Evolutionary conservation across 2,888 invertebrate species (phyloP), one percentile per base, ranked within the genome.

Genomic region (Criorhina ranunculi): DNA sequence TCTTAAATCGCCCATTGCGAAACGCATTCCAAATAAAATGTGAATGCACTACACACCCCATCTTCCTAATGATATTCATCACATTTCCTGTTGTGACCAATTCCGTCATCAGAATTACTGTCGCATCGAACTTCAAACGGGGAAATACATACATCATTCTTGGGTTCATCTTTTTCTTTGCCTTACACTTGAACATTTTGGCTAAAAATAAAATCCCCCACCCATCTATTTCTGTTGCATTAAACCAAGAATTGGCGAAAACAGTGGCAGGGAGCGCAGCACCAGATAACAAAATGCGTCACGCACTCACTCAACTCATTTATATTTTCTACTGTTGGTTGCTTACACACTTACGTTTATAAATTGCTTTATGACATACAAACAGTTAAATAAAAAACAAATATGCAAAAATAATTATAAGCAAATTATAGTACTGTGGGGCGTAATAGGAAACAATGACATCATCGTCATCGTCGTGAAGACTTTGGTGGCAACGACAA

Each of bases 381-480:
- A 60, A 67, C 44, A 55, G 70, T 49, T 40, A 66, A 59, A 72
- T 11, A 62, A 73, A 11, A 46, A 49, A 31, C n/a, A 66, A 55
- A 70, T 60, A 67, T 70, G 24, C 59, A 72, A 66, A 69, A 44
- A 40, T 46, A 35, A 64, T 60, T 57, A 51, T 42, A 70, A 81
- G 64, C 59, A 33, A 51, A 78, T 67, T 62, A 73, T 59, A 40
- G 33, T 37, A 57, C 40, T 31, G 67, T 37, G 49, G 57, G 44
- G 62, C 42, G 62, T 42, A 44, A 67, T 73, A 62, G 49, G 78
- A 83, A 83, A 42, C 67, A 73, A 79, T 83, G 83, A 83, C 83
- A 83, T 83, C 83, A 82, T 66, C 77, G 29, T 37, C 17, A n/a
- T 29, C 29, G 55, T 55, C 31, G 60, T 31, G 9, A 51, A 60